phyloP scores from a whole-genome alignment of 2,797 vertebrate genomes.

The Brachyrhaphis roseni region DNA sequence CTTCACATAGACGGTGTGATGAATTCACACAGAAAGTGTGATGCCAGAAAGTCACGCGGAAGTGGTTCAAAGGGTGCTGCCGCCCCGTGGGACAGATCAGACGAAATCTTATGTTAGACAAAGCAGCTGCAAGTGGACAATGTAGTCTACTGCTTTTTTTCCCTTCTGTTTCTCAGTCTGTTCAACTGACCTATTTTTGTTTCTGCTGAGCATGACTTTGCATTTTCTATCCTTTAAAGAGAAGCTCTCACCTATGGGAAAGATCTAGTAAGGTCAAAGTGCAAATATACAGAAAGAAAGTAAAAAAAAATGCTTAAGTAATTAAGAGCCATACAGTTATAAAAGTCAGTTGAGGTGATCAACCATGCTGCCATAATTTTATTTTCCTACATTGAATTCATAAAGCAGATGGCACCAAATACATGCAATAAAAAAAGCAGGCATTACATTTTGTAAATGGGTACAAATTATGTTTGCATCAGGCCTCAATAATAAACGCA shows the following conservation, averaged over 20 bases:
- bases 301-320: neutral
- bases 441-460: neutral
- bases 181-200: conserved; percentile 45
- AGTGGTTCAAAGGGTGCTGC: conserved; percentile 51
- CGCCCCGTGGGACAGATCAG: conserved; percentile 31
- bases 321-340: neutral
- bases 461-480: neutral
- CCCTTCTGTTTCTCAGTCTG: neutral
- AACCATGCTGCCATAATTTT: neutral
- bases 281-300: neutral
- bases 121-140: conserved; percentile 33
- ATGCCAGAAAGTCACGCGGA: conserved; percentile 54
- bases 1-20: conserved; percentile 36
- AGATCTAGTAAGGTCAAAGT: neutral
- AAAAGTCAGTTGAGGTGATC: neutral
- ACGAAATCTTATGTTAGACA: conserved; percentile 53
- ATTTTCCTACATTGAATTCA: neutral
- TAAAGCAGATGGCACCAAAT: neutral
- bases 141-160: conserved; percentile 6
- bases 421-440: neutral
- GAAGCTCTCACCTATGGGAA: neutral
- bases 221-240: conserved; percentile 20
- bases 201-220: conserved; percentile 31
- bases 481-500: neutral
- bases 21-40: conserved; percentile 37